A percentile compares a stretch with the other conserved stretches of the same genome.
phyloP scores from a whole-genome alignment of 2,113 vertebrate species.

The Aramus guarauna region DNA sequence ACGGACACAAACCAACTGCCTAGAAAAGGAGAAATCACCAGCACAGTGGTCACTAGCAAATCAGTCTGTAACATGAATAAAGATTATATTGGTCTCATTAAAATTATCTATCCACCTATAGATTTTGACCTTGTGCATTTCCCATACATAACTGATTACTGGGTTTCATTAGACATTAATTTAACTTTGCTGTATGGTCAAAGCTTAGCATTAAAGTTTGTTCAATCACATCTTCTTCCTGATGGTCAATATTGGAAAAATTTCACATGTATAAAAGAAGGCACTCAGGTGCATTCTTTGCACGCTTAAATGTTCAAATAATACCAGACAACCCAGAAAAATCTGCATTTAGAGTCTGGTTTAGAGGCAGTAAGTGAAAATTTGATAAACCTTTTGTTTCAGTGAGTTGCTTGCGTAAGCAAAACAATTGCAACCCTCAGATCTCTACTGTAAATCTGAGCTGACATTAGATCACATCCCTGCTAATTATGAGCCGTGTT shows the following conservation, averaged over 20 bases:
- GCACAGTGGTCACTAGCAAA: background rate
- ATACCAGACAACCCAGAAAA: background rate
- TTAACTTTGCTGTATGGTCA: background rate
- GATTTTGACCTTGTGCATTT: background rate
- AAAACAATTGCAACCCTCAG: background rate
- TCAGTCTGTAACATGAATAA: background rate
- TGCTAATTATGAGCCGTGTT: background rate
- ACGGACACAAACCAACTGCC: background rate
- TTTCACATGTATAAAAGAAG: background rate
- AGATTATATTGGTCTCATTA: background rate
- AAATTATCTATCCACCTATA: background rate
- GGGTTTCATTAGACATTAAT: background rate
- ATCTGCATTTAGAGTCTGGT: background rate
- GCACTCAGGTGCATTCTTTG: background rate
- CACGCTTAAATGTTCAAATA: background rate
- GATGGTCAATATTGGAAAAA: background rate
- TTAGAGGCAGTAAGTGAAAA: background rate
- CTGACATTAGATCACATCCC: background rate
- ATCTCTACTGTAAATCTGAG: background rate
- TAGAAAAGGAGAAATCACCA: background rate
- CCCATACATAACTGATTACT: background rate
- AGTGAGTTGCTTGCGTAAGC: background rate
- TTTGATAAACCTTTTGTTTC: background rate
- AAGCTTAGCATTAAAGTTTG: background rate
- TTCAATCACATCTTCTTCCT: background rate